A percentile compares a stretch with the other conserved stretches of the same genome.
Evolutionary conservation across 2,113 vertebrate genomes (phyloP).

Genomic region (Crotalus viridis): DNA sequence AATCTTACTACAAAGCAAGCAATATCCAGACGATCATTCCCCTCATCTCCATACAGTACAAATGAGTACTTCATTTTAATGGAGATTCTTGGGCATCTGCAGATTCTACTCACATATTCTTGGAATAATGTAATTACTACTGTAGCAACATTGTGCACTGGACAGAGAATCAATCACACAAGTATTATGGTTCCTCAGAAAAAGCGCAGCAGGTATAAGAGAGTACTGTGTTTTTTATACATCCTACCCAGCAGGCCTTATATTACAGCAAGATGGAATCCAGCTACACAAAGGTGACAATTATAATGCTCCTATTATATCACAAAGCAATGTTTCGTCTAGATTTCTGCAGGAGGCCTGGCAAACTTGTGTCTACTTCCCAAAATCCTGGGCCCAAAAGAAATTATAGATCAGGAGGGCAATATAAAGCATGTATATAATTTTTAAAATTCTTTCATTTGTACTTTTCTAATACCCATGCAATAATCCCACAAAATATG

Average conservation of each 20-base stretch:
- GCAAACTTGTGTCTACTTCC: background rate
- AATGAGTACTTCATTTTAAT: background rate
- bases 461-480: background rate
- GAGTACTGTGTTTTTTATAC: background rate
- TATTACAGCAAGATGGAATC: background rate
- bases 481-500: background rate
- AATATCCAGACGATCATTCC: slow-evolving; percentile 28
- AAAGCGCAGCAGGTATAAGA: background rate
- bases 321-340: background rate
- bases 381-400: background rate
- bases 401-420: background rate
- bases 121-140: background rate
- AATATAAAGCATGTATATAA: background rate
- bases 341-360: background rate
- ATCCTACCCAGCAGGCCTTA: background rate
- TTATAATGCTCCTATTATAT: background rate
- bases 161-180: background rate
- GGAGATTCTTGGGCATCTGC: background rate
- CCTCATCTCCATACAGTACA: slow-evolving; percentile 2
- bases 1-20: background rate
- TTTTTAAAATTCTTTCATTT: background rate
- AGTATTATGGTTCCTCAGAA: background rate
- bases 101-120: background rate
- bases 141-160: background rate
- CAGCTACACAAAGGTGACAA: background rate